phyloP scores from a whole-genome alignment of 2,888 invertebrate species.

The Drosophila phalerata region DNA sequence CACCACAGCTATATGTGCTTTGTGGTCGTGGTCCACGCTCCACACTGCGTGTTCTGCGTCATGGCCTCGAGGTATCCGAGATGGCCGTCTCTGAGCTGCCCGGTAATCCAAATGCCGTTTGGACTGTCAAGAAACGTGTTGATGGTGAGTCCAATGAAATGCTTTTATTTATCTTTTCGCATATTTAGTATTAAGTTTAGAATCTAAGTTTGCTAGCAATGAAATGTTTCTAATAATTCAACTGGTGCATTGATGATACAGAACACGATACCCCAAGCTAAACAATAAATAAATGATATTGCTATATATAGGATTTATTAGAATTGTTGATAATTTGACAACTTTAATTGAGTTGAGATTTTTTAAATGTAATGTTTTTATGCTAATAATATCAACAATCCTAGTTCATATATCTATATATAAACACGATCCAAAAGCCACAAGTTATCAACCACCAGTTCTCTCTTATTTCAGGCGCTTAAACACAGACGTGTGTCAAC shows the following conservation, averaged over 20 bases:
- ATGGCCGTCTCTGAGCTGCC: conserved; percentile 99
- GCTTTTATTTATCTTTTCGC: conserved; percentile 4
- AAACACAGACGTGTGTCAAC: conserved; percentile 74
- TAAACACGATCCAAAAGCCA: conserved; percentile 86
- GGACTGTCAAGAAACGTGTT: conserved; percentile 98
- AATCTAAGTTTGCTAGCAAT: conserved; percentile 49
- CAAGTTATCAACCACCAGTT: conserved; percentile 94
- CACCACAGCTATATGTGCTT: conserved; percentile 98
- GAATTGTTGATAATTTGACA: conserved; percentile 42
- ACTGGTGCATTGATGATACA: conserved; percentile 79
- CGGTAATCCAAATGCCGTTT: conserved; percentile 99
- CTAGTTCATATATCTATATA: conserved; percentile 36
- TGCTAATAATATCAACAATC: conserved; percentile 41
- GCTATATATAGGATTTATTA: conserved; percentile 40
- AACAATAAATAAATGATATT: conserved; percentile 40
- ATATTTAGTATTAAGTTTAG: conserved; percentile 47
- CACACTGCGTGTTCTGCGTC: conserved; percentile 95
- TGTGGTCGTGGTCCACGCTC: conserved; percentile 98
- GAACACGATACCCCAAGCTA: conserved; percentile 49
- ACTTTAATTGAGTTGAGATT: background rate
- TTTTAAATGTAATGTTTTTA: background rate
- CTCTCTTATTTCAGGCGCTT: conserved; percentile 93
- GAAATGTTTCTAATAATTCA: conserved; percentile 67
- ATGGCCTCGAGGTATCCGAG: conserved; percentile 99
- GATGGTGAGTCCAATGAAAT: conserved; percentile 92